These are phyloP conservation scores for Tenthredo mesomela DNA, from an alignment of 2,888 invertebrate genomes.

Conservation along the genomic window DNA sequence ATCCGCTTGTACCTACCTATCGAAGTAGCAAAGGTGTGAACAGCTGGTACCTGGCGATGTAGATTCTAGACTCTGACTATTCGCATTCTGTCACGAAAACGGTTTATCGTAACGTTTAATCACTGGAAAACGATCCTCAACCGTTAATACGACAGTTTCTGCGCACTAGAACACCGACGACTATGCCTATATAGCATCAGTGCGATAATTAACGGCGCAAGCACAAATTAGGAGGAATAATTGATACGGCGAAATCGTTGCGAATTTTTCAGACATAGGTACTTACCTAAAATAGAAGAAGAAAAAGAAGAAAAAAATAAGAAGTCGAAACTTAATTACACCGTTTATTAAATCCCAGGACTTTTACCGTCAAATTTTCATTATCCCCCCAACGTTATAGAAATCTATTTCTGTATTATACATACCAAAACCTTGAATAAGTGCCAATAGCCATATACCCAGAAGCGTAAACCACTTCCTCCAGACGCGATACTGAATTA, in stretches of 20 bases:
- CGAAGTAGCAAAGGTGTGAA: neutral
- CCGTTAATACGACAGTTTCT: neutral
- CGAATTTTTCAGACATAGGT: no score
- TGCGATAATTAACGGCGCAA: conserved; percentile 53
- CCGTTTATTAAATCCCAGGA: no score
- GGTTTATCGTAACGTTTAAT: conserved; percentile 35
- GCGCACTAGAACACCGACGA: neutral
- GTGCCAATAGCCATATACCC: conserved; percentile 20
- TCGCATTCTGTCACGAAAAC: conserved; percentile 60
- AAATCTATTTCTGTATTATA: neutral
- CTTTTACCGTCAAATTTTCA: neutral
- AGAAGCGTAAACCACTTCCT: conserved; percentile 30
- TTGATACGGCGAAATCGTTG: conserved; percentile 52
- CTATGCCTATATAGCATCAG: neutral
- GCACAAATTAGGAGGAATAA: conserved; percentile 61
- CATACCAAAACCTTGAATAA: conserved; percentile 2
- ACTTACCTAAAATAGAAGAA: no score
- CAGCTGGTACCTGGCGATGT: neutral
- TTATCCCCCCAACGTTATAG: neutral
- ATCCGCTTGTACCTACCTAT: neutral
- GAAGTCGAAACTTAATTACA: no score
- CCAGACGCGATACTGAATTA: neutral
- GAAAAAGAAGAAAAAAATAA: neutral
- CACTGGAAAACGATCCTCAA: conserved; percentile 52
- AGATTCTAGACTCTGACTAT: neutral